phyloP scores from a whole-genome alignment of 1,140 invertebrate genomes.

The Sinella curviseta region DNA sequence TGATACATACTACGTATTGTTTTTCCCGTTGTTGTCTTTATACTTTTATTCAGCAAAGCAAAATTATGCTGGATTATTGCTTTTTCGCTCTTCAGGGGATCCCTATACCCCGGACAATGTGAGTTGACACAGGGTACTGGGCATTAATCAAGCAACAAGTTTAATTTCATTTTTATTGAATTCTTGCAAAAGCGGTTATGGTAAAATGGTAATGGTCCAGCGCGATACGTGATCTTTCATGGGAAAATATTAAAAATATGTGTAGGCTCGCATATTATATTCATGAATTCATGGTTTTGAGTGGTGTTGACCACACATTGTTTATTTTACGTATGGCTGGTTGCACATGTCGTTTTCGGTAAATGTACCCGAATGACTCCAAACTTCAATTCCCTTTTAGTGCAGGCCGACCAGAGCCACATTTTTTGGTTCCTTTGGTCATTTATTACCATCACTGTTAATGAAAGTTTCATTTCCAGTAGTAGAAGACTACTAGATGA shows the following conservation, averaged over 20 bases:
- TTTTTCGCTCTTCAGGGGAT: background rate
- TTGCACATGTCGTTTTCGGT: background rate
- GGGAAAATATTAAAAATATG: background rate
- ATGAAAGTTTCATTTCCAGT: too few species aligned
- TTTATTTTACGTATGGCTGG: background rate
- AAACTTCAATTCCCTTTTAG: too few species aligned
- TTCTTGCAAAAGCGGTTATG: background rate
- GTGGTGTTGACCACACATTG: background rate
- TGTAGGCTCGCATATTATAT: background rate
- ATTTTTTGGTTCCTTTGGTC: background rate
- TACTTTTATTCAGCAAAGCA: background rate
- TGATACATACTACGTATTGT: background rate
- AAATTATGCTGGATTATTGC: background rate
- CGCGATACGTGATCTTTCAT: too few species aligned
- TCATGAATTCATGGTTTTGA: background rate
- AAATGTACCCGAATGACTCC: too few species aligned
- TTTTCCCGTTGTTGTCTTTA: background rate
- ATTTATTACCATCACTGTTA: background rate
- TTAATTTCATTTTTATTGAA: background rate
- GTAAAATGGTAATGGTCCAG: too few species aligned
- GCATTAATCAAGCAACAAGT: constrained; percentile 9
- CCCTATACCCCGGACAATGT: background rate
- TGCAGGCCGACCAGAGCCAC: too few species aligned
- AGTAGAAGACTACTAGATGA: background rate
- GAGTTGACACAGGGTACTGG: background rate